Percentiles rank a stretch among this genome's conserved stretches.
phyloP scores from a whole-genome alignment of 2,797 vertebrate species.

The Leptodactylus fallax region DNA sequence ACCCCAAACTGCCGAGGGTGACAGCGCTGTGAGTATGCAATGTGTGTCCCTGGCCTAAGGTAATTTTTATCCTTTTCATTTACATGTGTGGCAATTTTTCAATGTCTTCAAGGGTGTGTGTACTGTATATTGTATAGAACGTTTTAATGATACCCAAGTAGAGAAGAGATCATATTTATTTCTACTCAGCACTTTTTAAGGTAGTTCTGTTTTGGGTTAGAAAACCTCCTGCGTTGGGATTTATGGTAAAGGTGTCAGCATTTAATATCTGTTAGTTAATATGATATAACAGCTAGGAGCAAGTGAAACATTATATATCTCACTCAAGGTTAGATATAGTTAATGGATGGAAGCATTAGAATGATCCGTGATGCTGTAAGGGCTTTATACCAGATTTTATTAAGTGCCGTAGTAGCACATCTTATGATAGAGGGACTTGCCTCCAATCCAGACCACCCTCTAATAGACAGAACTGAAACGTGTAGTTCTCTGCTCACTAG shows the following conservation, averaged over 20 bases:
- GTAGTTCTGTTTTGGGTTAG: neutral
- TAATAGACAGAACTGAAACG: neutral
- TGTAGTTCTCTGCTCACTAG: neutral
- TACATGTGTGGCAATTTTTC: neutral
- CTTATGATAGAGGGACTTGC: too few species aligned
- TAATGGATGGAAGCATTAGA: neutral
- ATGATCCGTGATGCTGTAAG: neutral
- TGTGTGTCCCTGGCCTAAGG: too few species aligned
- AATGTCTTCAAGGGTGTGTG: neutral
- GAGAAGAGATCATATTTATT: neutral
- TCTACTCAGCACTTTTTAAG: constrained; percentile 20
- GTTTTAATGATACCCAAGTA: neutral
- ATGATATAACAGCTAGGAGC: neutral
- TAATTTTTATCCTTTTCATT: too few species aligned
- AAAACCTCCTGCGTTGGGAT: constrained; percentile 15
- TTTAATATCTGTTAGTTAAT: neutral
- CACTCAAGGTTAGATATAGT: neutral
- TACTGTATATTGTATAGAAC: neutral
- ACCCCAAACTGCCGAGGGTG: too few species aligned
- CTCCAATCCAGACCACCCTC: neutral
- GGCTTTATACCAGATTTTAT: neutral
- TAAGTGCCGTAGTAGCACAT: too few species aligned
- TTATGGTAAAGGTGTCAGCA: neutral
- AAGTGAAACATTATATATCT: constrained; percentile 18
- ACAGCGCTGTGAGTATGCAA: too few species aligned